Evolutionary conservation across 2,797 vertebrate species (phyloP), one percentile per base, ranked within the genome.

Genomic region (Galago senegalensis): DNA sequence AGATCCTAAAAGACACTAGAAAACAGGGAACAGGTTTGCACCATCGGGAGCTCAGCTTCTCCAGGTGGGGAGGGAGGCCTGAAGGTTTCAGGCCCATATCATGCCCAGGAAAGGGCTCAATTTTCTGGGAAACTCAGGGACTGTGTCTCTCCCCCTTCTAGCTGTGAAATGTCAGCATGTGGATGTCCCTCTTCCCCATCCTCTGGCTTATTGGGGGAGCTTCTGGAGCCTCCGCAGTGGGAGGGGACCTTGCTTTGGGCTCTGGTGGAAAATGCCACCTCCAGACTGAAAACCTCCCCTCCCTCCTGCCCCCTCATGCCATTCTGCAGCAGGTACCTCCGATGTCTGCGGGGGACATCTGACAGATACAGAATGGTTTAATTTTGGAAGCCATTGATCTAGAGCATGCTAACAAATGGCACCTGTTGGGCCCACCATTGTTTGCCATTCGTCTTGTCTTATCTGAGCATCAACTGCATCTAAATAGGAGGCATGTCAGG

Each of bases 351-450:
- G 58, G 81, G 92, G 96, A 53, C 3, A 63, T 63, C 27, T 84
- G 88, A 93, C 76, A 97, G 60, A 93, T 84, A 93, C 0, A 94
- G 94, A 98, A 93, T 0, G 17, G 72, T 97, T 98, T 98, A 21
- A 91, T 98, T 97, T 96, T 89, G 73, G 95, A 96, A 96, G 75
- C 53, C 93, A 94, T 95, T 93, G 79, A 91, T 98, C 86, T 93
- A 69, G 61, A 90, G 96, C 93, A 80, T 0, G 37, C 82, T 97
- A 97, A 97, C 93, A 98, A 98, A 98, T 60, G 95, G 61, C 37
- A 31, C 79, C 77, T 87, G 83, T 92, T 94, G 76, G n/a, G 96
- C 60, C 53, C 87, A 97, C 93, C 20, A 7, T 87, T 94, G 79
- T 87, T 92, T 73, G 18, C 65, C 79, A 91, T 97, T 89, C 29